Conservation (phyloP, 1,140 invertebrate species). For the Drosophila malerkotliana region DNA sequence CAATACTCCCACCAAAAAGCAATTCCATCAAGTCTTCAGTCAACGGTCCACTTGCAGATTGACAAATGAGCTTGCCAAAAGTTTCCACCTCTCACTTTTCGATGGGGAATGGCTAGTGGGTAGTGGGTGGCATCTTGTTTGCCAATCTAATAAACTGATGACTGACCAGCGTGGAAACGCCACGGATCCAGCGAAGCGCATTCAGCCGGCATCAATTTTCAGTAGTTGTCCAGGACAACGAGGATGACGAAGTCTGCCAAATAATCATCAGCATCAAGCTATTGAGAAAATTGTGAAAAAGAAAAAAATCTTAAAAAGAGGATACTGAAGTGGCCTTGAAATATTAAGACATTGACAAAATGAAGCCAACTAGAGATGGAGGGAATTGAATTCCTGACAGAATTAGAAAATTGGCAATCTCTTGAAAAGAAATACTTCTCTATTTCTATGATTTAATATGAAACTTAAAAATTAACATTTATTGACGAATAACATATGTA, state of each 20-base stretch:
- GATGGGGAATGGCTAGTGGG: conserved; percentile 8
- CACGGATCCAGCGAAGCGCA: conserved; percentile 31
- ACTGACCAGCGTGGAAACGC: conserved; percentile 42
- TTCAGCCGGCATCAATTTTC: conserved; percentile 70
- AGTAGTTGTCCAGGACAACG: conserved; percentile 72
- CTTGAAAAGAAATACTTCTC: background rate
- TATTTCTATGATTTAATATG: too few species aligned
- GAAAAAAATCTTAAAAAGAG: conserved; percentile 12
- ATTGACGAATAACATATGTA: background rate
- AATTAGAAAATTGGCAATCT: conserved; percentile 45
- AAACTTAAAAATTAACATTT: conserved; percentile 14
- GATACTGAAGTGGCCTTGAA: conserved; percentile 51
- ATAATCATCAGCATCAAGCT: conserved; percentile 58
- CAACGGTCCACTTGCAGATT: conserved; percentile 44
- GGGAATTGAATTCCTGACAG: conserved; percentile 19
- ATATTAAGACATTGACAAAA: conserved; percentile 61
- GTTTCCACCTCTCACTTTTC: background rate
- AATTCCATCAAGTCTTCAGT: conserved; percentile 44
- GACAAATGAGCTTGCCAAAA: conserved; percentile 60
- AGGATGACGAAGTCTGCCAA: conserved; percentile 32
- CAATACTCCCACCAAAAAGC: conserved; percentile 13
- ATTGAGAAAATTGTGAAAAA: conserved; percentile 56
- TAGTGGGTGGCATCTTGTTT: conserved; percentile 42
- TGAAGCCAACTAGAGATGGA: conserved; percentile 6
- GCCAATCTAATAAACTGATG: conserved; percentile 71